Evolutionary conservation across 2,888 invertebrate species (phyloP).

Genomic region (Onchidella celtica): DNA sequence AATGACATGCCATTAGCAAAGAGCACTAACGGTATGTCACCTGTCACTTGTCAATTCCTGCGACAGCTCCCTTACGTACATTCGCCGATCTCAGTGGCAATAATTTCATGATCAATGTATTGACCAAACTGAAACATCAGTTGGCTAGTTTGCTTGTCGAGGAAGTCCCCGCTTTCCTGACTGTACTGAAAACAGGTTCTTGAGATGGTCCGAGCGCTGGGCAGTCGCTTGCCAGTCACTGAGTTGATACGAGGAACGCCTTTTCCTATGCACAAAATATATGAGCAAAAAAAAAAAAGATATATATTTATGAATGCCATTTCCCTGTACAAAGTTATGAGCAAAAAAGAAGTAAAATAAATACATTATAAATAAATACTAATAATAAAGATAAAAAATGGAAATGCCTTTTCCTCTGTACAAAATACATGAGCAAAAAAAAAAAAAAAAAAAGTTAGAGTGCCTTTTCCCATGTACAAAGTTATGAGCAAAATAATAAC

Average conservation of each 20-base stretch:
- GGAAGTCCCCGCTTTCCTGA: not conserved
- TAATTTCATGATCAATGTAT: slow-evolving; percentile 24
- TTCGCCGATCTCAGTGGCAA: not conserved
- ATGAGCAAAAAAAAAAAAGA: no score
- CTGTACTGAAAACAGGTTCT: not conserved
- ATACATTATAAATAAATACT: no score
- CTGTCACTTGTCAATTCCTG: no score
- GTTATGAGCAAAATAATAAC: no score
- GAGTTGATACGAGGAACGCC: not conserved
- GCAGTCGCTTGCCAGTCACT: not conserved
- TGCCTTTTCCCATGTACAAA: no score
- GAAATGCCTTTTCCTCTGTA: not conserved
- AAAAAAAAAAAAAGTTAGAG: not conserved
- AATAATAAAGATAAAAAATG: no score
- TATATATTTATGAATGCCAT: not conserved
- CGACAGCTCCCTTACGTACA: no score
- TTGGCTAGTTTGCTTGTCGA: slow-evolving; percentile 9
- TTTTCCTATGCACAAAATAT: not conserved
- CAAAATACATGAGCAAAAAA: not conserved
- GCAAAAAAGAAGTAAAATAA: no score
- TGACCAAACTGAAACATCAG: slow-evolving; percentile 20
- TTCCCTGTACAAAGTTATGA: no score
- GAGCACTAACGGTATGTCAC: no score
- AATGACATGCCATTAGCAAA: no score
- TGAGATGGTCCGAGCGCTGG: slow-evolving; percentile 15